These are phyloP conservation scores for Nematopogon swammerdamellus DNA, from an alignment of 2,888 invertebrate species.

Conservation along the genomic window DNA sequence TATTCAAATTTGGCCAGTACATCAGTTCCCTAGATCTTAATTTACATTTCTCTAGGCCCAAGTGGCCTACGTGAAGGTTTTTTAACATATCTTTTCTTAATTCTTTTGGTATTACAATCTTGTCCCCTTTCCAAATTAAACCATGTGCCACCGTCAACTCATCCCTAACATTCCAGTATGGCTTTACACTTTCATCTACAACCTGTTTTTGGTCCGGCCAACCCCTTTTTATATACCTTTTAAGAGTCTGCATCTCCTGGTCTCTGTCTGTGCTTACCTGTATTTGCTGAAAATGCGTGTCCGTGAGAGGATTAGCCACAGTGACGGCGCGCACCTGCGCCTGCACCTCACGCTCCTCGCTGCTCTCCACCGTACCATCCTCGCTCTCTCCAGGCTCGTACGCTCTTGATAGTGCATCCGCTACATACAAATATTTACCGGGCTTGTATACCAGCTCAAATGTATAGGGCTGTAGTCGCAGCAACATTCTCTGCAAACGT, in stretches of 20 bases:
- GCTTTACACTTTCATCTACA: not conserved
- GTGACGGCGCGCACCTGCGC: not conserved
- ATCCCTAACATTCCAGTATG: not conserved
- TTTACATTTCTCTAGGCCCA: slow-evolving; percentile 7
- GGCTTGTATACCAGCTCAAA: too few species aligned
- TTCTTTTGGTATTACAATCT: not conserved
- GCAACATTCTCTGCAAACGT: too few species aligned
- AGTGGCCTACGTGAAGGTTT: slow-evolving; percentile 7
- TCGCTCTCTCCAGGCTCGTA: too few species aligned
- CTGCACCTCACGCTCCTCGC: not conserved
- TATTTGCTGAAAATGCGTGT: not conserved
- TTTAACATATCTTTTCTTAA: not conserved
- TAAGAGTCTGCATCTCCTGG: not conserved
- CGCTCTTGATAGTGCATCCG: too few species aligned
- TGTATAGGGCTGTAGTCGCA: too few species aligned
- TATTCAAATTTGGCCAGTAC: not conserved
- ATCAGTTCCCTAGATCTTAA: slow-evolving; percentile 4
- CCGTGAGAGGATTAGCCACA: not conserved
- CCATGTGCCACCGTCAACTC: not conserved
- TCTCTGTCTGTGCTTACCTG: not conserved
- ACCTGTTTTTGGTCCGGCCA: not conserved
- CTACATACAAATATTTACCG: too few species aligned
- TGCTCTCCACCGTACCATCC: not conserved
- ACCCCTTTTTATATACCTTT: not conserved
- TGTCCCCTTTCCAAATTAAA: not conserved